Evolutionary conservation across 2,888 invertebrate genomes (phyloP), one percentile per base, ranked within the genome.

Genomic region (Heliconius hortense): DNA sequence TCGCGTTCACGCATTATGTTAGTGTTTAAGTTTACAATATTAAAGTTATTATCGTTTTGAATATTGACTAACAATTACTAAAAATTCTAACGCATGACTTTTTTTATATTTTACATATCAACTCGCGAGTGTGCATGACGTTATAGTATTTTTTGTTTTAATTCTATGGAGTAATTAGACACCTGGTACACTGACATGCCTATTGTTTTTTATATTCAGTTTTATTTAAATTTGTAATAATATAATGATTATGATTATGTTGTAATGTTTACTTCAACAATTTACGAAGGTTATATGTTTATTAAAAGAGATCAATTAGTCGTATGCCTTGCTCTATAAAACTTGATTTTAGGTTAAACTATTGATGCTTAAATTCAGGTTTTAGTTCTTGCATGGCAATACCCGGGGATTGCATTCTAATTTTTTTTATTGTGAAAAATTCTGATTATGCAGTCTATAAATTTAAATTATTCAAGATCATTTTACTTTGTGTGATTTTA

Each of bases 61-160:
- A 90, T 86, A 86, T 90, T 93, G 93, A 94, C 93, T 94, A 94
- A 94, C 93, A 90, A 87, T 82, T 86, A 93, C 92, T 93, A 93
- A 94, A 91, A 82, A 82, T 89, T 92, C 89, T 92, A 91, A 91
- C 88, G 93, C 93, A 94, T 94, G 93, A 94, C 93, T 83, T 85
- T 82, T 84, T 83, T 87, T 28, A 53, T 89, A 90, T 86, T 86
- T 90, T 90, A 85, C 82, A 85, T 85, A 81, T 84, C 87, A 92
- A 93, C 92, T 91, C 89, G 91, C 90, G 91, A 90, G 91, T 91
- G 84, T 93, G 93, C 93, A 94, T 93, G 93, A 92, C 93, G 79
- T 84, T 81, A 82, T 84, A 82, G 84, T 85, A 56, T 82, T 81
- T 82, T 82, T 84, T 86, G 79, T 80, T 78, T 79, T 78, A 75